A percentile compares a stretch with the other conserved stretches of the same genome.
phyloP scores from a whole-genome alignment of 2,797 vertebrate genomes.

The Argentina silus region DNA sequence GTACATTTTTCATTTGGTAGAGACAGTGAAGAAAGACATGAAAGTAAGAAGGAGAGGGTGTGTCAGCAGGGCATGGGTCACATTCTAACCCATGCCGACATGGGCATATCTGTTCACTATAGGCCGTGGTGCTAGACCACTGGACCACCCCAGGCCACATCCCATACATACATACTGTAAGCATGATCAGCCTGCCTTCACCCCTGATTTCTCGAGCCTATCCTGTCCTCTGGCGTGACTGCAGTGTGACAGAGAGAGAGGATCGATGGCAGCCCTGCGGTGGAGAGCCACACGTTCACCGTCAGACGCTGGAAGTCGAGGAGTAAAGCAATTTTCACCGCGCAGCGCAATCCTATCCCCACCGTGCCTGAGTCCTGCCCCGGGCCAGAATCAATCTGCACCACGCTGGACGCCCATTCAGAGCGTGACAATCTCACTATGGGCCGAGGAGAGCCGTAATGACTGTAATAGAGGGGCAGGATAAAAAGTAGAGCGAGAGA shows the following conservation, averaged over 20 bases:
- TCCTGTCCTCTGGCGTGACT: neutral
- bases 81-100: no score
- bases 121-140: no score
- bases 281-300: neutral
- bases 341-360: constrained; percentile 48
- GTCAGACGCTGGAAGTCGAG: constrained; percentile 29
- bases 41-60: no score
- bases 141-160: neutral
- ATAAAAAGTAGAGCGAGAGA: constrained; percentile 68
- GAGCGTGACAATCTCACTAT: constrained; percentile 64
- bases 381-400: constrained; percentile 67
- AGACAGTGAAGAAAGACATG: no score
- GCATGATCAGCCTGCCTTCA: neutral
- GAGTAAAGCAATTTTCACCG: constrained; percentile 54
- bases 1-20: no score
- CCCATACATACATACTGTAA: no score
- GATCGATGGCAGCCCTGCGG: neutral
- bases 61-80: no score
- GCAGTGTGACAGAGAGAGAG: no score
- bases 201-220: neutral
- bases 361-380: constrained; percentile 52
- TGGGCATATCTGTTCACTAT: neutral
- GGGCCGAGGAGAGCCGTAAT: constrained; percentile 23
- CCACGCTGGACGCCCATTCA: constrained; percentile 57
- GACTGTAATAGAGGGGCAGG: constrained; percentile 50